A percentile compares a stretch with the other conserved stretches of the same genome.
Evolutionary conservation across 1,140 invertebrate species (phyloP).

Genomic region (Hyposmocoma kahamanoa): DNA sequence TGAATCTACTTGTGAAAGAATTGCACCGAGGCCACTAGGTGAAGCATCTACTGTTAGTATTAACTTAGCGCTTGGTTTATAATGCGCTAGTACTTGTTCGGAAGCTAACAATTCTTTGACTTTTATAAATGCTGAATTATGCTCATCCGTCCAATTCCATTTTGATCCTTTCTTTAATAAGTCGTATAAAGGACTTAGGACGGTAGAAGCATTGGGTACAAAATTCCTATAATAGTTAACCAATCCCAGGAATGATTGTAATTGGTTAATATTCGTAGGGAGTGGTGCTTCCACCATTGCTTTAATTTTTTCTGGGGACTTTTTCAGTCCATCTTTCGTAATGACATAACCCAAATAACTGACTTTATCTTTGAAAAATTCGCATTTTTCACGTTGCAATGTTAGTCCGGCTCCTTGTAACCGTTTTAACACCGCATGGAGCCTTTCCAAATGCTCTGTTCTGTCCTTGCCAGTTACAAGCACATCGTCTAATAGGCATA

Average conservation of each 20-base stretch:
- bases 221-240: constrained; percentile 62
- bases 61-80: constrained; percentile 35
- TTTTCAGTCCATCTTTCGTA: no score
- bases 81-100: constrained; percentile 34
- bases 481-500: no score
- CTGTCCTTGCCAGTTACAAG: no score
- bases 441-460: no score
- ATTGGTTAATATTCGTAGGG: constrained; percentile 38
- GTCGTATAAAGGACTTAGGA: constrained; percentile 5
- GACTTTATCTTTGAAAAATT: no score
- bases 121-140: constrained; percentile 19
- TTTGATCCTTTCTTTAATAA: constrained; percentile 24
- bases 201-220: constrained; percentile 34
- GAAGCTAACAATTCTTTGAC: constrained; percentile 28
- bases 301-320: no score
- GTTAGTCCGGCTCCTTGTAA: no score
- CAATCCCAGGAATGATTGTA: constrained; percentile 58
- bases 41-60: constrained; percentile 30
- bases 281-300: constrained; percentile 18
- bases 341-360: no score
- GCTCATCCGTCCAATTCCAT: constrained; percentile 17
- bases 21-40: constrained; percentile 21
- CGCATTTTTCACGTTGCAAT: no score
- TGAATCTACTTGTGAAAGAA: constrained; percentile 20
- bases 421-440: no score